Evolutionary conservation across 2,113 vertebrate species (phyloP), one percentile per base, ranked within the genome.

Genomic region (Chloropsis cyanopogon): DNA sequence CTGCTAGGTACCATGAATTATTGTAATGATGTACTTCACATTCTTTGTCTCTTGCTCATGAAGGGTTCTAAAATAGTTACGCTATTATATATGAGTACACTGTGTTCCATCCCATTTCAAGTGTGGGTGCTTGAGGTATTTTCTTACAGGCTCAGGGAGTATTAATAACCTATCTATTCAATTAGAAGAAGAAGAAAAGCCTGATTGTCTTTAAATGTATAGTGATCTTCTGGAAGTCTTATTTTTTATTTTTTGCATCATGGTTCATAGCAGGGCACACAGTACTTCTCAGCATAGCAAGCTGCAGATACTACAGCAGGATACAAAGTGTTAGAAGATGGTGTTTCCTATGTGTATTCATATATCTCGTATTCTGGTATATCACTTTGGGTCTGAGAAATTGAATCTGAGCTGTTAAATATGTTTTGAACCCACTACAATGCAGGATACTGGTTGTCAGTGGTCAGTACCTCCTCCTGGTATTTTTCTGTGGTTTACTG

Each of bases 121-220:
- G 86, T 93, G 92, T 92, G 88, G 92, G 82, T 93, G 69, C 87
- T 82, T 90, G 33, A 86, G 52, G 46, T 72, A 85, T 95, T 93
- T 92, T 94, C 70, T 91, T 94, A 73, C 56, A 90, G 66, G 26
- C 56, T 86, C 41, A 52, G 83, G 31, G 35, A 81, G 28, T 91
- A 68, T 93, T 92, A 89, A 82, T 87, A 85, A 49, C 31, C 21
- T 76, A 35, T 54, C 26, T 92, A 56, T 90, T 91, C 35, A 88
- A 77, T 78, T 89, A 86, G 56, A 60, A 71, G 7, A 6, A 26
- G 19, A 35, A 53, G 28, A 61, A 25, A 28, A 21, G 2, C 41
- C 18, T 71, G 59, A 15, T 11, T 91, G 19, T 69, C 20, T 92
- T 91, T 60, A 83, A 90, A 81, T 49, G 17, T 60, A 24, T 22